Conservation (phyloP, 2,113 vertebrate genomes). For the Ailurus styani region DNA sequence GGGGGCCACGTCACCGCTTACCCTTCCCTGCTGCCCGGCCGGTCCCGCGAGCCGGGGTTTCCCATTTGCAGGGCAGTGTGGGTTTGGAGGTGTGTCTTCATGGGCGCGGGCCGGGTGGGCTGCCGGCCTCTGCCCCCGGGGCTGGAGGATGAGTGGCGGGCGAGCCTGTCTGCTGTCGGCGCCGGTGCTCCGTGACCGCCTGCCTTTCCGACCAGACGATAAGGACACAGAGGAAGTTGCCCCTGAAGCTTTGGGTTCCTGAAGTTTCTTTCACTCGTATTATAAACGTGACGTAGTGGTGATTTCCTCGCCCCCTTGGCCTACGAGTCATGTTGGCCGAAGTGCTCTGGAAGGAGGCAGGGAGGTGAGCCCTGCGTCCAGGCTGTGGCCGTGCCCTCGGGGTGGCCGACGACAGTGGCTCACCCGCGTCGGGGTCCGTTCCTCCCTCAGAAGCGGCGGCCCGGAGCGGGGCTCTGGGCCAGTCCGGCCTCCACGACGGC, state of each 20-base stretch:
- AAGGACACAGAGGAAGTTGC: not conserved
- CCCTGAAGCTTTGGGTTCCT: not conserved
- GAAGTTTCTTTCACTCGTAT: not conserved
- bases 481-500: not conserved
- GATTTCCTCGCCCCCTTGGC: not conserved
- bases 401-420: not conserved
- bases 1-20: not conserved
- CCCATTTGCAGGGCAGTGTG: not conserved
- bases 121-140: not conserved
- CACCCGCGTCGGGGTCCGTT: not conserved
- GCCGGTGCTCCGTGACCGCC: no score
- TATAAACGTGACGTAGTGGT: not conserved
- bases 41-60: not conserved
- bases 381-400: not conserved
- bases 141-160: not conserved
- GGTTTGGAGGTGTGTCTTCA: not conserved
- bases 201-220: not conserved
- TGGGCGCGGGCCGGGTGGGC: not conserved
- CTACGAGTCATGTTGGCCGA: rapidly evolving
- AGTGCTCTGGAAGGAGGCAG: not conserved
- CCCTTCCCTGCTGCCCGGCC: not conserved
- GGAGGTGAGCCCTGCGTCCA: no score
- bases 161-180: not conserved
- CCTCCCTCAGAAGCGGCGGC: not conserved
- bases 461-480: not conserved